Evolutionary conservation across 2,113 vertebrate genomes (phyloP).

Genomic region (Mesembrinibis cayennensis): DNA sequence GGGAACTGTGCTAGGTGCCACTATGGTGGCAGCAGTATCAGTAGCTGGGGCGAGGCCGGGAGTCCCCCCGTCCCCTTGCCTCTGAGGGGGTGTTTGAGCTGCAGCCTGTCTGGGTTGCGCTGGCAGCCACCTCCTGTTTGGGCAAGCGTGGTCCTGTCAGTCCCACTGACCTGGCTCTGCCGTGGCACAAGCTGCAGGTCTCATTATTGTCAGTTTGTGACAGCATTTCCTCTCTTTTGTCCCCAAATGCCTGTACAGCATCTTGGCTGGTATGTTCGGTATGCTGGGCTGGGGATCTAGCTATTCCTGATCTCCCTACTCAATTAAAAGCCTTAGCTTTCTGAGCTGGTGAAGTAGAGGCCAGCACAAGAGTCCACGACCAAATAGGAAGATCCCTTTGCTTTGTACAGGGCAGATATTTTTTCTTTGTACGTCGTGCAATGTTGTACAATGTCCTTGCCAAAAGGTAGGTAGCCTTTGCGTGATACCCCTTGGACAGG

Average conservation of each 20-base stretch:
- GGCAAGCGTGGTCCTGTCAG: rapidly evolving
- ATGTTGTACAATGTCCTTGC: not conserved
- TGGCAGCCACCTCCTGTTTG: not conserved
- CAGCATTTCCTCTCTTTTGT: not conserved
- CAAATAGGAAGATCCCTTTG: not conserved
- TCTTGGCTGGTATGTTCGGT: not conserved
- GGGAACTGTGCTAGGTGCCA: not conserved
- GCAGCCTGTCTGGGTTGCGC: not conserved
- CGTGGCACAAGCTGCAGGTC: not conserved
- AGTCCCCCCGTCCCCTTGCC: no score
- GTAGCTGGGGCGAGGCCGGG: not conserved
- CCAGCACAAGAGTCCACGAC: not conserved
- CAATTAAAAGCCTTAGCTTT: not conserved
- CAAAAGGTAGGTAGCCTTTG: not conserved
- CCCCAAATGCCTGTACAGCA: not conserved
- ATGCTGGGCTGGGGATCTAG: not conserved
- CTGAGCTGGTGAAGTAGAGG: not conserved
- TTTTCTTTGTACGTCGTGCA: not conserved
- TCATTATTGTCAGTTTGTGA: not conserved
- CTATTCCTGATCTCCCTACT: not conserved
- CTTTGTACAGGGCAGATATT: not conserved
- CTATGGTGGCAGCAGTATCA: not conserved
- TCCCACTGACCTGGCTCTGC: not conserved
- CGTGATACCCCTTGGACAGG: not conserved
- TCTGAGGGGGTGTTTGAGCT: not conserved